Conservation (phyloP, 2,888 invertebrate genomes). For the Caenorhabditis japonica region DNA sequence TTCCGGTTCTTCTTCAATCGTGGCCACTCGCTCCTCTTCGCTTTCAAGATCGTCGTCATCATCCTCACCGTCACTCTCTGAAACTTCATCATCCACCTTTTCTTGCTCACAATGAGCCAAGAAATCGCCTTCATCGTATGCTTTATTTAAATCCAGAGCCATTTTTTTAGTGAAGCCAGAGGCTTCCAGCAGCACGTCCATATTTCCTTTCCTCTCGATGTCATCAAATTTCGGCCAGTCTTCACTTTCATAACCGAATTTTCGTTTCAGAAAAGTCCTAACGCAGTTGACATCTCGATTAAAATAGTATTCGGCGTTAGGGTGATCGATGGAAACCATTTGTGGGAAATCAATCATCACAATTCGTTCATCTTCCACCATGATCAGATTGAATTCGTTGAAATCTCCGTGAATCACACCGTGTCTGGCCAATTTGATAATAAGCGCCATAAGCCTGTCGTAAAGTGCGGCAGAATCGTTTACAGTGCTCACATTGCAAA, state of each 20-base stretch:
- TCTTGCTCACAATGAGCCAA: conserved; percentile 68
- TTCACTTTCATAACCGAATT: conserved; percentile 90
- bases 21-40: conserved; percentile 24
- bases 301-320: conserved; percentile 92
- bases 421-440: conserved; percentile 90
- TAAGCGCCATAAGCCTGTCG: conserved; percentile 92
- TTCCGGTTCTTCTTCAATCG: conserved; percentile 34
- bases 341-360: conserved; percentile 97
- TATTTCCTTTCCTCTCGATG: conserved; percentile 82
- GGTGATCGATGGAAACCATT: conserved; percentile 95
- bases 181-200: conserved; percentile 91
- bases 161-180: conserved; percentile 88
- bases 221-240: conserved; percentile 79
- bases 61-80: conserved; percentile 41
- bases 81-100: conserved; percentile 40
- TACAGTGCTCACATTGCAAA: conserved; percentile 76
- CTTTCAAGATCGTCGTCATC: conserved; percentile 41
- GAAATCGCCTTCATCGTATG: conserved; percentile 74
- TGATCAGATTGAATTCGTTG: conserved; percentile 98
- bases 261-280: conserved; percentile 82
- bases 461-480: conserved; percentile 82
- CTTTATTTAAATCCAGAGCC: conserved; percentile 72
- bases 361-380: conserved; percentile 82
- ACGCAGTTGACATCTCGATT: conserved; percentile 94
- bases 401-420: conserved; percentile 99